Percentiles rank a stretch among this genome's conserved stretches.
phyloP scores from a whole-genome alignment of 2,888 invertebrate species.

The Nasonovia ribisnigri region DNA sequence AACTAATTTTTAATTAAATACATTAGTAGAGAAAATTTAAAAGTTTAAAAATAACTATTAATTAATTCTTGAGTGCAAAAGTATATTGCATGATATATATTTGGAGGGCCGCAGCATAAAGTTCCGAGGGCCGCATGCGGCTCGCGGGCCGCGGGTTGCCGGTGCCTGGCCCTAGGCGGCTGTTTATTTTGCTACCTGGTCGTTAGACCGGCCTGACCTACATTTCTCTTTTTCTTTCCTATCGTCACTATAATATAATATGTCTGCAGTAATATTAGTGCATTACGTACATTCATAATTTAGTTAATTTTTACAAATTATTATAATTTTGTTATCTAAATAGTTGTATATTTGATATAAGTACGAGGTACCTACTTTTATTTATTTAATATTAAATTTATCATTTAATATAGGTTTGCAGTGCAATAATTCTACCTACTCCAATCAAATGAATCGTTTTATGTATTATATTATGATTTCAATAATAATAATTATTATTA shows the following conservation, averaged over 20 bases:
- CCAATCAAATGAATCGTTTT: neutral
- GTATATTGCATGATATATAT: too few species aligned
- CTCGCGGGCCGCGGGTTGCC: too few species aligned
- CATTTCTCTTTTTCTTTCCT: constrained; percentile 18
- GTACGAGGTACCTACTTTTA: neutral
- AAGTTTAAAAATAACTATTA: too few species aligned
- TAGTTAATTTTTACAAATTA: neutral
- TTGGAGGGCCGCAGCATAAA: too few species aligned
- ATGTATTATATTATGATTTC: too few species aligned
- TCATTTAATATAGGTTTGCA: neutral
- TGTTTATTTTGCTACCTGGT: neutral
- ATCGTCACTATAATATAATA: neutral
- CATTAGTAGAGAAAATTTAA: too few species aligned
- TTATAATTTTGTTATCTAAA: neutral
- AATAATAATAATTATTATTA: too few species aligned
- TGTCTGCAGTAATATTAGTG: neutral
- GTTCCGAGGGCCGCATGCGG: too few species aligned
- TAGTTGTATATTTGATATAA: neutral
- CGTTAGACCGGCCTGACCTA: constrained; percentile 4
- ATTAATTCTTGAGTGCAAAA: too few species aligned
- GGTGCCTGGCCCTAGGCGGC: too few species aligned
- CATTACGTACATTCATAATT: neutral
- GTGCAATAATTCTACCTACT: neutral
- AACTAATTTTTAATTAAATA: too few species aligned
- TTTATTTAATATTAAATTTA: neutral